phyloP scores from a whole-genome alignment of 2,888 invertebrate species.

The Tineola bisselliella region DNA sequence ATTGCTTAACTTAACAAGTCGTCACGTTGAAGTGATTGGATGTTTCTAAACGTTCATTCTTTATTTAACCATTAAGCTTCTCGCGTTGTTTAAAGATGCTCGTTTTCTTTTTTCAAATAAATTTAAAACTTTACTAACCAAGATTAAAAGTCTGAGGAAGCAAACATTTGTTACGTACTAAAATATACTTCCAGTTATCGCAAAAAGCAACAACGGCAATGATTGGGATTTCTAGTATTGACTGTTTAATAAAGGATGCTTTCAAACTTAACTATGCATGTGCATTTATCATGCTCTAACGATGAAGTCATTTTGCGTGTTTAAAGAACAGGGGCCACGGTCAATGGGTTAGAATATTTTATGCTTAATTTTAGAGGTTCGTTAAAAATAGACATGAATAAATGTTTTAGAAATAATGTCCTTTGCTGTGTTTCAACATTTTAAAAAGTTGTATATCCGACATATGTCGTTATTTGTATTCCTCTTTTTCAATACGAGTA shows the following conservation, averaged over 20 bases:
- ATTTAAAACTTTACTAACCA: no score
- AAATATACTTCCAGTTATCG: no score
- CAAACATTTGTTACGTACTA: no score
- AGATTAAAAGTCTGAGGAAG: no score
- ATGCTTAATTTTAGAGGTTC: not conserved
- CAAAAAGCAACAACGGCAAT: not conserved
- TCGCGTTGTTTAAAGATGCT: not conserved
- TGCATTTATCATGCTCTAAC: slow-evolving; percentile 11
- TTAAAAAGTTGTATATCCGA: no score
- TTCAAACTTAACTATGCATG: not conserved
- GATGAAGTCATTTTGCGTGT: slow-evolving; percentile 41
- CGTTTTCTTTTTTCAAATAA: no score
- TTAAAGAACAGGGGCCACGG: slow-evolving; percentile 22
- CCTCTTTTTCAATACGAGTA: no score
- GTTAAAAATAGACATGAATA: not conserved
- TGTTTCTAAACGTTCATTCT: not conserved
- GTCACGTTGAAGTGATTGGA: not conserved
- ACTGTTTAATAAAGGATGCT: not conserved
- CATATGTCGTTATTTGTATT: no score
- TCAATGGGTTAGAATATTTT: not conserved
- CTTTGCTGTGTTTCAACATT: not conserved
- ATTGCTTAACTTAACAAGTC: slow-evolving; percentile 3
- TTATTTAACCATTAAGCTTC: not conserved
- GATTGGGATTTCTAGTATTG: not conserved
- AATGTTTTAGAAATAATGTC: not conserved